Percentiles rank a stretch among this genome's conserved stretches.
Evolutionary conservation across 2,888 invertebrate genomes (phyloP).

Genomic region (Anoplius nigerrimus): DNA sequence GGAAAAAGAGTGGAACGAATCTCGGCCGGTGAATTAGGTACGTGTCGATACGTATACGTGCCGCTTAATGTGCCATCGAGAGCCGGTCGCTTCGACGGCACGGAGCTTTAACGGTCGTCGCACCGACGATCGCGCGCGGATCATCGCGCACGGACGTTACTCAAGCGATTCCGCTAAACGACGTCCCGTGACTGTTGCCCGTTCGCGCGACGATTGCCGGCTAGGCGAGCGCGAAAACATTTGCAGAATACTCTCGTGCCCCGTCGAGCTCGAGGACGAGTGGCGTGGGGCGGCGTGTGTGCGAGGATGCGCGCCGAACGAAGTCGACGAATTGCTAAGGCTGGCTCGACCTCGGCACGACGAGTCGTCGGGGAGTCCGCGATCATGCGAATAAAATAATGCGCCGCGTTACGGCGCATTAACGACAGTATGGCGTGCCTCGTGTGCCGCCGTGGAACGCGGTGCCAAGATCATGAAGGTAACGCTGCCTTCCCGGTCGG

Average conservation of each 20-base stretch:
- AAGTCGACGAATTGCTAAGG: constrained; percentile 10
- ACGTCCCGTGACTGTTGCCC: constrained; percentile 7
- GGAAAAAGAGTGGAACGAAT: too few species aligned
- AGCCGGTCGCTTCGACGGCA: too few species aligned
- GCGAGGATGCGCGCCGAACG: too few species aligned
- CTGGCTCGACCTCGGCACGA: constrained; percentile 23
- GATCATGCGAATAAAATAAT: constrained; percentile 48
- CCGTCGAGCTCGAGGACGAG: background rate
- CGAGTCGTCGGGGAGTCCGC: constrained; percentile 25
- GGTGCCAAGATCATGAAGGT: constrained; percentile 45
- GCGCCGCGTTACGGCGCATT: constrained; percentile 32
- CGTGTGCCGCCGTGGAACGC: constrained; percentile 35
- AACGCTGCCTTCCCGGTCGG: constrained; percentile 32
- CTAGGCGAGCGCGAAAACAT: constrained; percentile 16
- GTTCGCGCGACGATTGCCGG: constrained; percentile 7
- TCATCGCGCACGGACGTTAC: too few species aligned
- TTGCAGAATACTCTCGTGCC: constrained; percentile 4
- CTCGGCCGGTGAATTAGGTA: too few species aligned
- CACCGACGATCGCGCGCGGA: too few species aligned
- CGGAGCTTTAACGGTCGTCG: too few species aligned
- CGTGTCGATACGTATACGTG: too few species aligned
- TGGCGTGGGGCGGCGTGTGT: too few species aligned
- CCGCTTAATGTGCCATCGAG: too few species aligned
- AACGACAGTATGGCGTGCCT: constrained; percentile 52
- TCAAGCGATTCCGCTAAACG: constrained; percentile 4